Percentiles rank a stretch among this genome's conserved stretches.
phyloP scores from a whole-genome alignment of 1,140 invertebrate species.

The Berghia stephanieae region DNA sequence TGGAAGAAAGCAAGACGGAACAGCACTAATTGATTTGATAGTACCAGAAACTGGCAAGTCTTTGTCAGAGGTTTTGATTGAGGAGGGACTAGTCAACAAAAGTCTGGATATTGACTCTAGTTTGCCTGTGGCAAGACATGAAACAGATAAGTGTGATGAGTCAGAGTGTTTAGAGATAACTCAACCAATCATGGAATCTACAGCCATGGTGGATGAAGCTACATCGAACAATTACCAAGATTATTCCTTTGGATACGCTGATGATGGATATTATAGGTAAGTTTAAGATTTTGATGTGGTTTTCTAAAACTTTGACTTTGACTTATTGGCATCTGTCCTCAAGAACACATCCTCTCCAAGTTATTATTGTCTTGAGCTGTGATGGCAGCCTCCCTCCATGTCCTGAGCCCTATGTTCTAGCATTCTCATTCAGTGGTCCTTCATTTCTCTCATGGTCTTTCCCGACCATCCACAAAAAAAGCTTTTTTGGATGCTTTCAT shows the following conservation, averaged over 20 bases:
- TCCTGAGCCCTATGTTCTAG: too few species aligned
- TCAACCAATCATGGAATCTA: constrained; percentile 27
- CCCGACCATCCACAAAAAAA: too few species aligned
- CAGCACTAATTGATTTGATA: background rate
- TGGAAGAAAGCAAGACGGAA: constrained; percentile 18
- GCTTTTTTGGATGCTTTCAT: too few species aligned
- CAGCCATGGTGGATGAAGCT: constrained; percentile 4
- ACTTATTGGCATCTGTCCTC: too few species aligned
- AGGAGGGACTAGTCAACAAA: background rate
- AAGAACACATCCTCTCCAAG: too few species aligned
- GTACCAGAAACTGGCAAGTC: constrained; percentile 2
- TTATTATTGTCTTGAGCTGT: too few species aligned
- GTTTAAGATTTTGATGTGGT: too few species aligned
- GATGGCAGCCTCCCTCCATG: too few species aligned
- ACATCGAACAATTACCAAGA: background rate
- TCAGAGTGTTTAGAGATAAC: constrained; percentile 13
- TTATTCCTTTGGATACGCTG: background rate
- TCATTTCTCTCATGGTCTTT: too few species aligned
- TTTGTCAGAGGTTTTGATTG: background rate
- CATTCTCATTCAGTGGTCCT: too few species aligned
- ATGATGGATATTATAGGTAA: constrained; percentile 4
- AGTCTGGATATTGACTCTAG: background rate
- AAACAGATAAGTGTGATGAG: background rate
- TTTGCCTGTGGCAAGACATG: background rate
- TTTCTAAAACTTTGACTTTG: too few species aligned